Evolutionary conservation across 2,113 vertebrate genomes (phyloP), one percentile per base, ranked within the genome.

Genomic region (Tonatia bakeri): DNA sequence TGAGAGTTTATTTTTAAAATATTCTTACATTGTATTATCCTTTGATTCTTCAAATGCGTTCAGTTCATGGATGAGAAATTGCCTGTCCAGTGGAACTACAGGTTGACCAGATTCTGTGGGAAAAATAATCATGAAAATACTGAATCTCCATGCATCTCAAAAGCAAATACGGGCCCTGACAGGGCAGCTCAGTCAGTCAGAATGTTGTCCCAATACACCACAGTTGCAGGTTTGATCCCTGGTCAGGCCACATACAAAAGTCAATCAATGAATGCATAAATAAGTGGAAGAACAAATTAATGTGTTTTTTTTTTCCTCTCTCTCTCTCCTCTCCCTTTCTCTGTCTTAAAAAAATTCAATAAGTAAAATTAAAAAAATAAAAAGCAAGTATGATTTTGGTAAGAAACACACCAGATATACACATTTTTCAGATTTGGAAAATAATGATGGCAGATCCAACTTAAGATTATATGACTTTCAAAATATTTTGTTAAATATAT

Each of bases 81-180:
- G 97, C 97, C 99, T 99, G 91, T 99, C 99, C 98, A 99, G 94
- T 9, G 99, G 99, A 96, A 98, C 98, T 86, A 99, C 98, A 72
- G 99, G 99, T 97, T 99, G 99, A 87, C 99, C 99, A 1, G 99
- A 99, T 94, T 99, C 99, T 99, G 97, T 84, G 97, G 98, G 87
- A 97, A 83, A 96, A 98, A 80, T 98, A 98, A 94, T n/a, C 65
- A 76, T 45, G 9, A 90, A 90, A 93, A 97, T 72, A 69, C 36
- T 33, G 56, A 97, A 72, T 81, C 65, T 59, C 80, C 64, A 73
- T 95, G 96, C 33, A 20, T 7, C 17, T 86, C 88, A 90, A 90
- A 95, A 95, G 96, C 47, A 95, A 88, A 72, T 47, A 70, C 4
- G 31, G 28, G 61, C 28, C 28, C 61, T 64, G 28, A 14, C 28